Percentiles rank a stretch among this genome's conserved stretches.
phyloP scores from a whole-genome alignment of 1,140 invertebrate genomes.

The Pseudomyrmex gracilis region DNA sequence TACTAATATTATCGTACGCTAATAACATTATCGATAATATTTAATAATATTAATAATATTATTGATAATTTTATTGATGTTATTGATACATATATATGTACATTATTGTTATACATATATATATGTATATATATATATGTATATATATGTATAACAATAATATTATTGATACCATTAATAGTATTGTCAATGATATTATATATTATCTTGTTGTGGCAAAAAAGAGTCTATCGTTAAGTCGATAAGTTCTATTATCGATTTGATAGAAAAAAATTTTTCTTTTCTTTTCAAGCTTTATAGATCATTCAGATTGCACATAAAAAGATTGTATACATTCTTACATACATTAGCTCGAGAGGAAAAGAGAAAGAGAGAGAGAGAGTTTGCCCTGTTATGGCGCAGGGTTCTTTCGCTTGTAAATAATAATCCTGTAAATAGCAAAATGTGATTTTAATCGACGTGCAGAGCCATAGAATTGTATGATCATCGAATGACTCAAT shows the following conservation, averaged over 20 bases:
- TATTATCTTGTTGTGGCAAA: too few species aligned
- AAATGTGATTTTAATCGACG: slow-evolving; percentile 84
- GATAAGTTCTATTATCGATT: slow-evolving; percentile 8
- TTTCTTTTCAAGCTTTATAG: too few species aligned
- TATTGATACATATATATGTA: too few species aligned
- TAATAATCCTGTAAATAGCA: slow-evolving; percentile 83
- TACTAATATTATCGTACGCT: background rate
- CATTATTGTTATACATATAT: too few species aligned
- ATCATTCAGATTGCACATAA: background rate
- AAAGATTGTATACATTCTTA: background rate
- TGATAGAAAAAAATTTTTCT: background rate
- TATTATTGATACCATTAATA: too few species aligned
- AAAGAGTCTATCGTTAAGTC: background rate
- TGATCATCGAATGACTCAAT: slow-evolving; percentile 80
- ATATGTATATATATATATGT: too few species aligned
- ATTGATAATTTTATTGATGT: background rate
- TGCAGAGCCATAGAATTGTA: slow-evolving; percentile 80
- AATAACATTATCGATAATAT: background rate
- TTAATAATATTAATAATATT: background rate
- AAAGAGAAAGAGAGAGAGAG: too few species aligned
- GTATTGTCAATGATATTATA: too few species aligned
- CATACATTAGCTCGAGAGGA: background rate
- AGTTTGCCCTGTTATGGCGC: slow-evolving; percentile 9
- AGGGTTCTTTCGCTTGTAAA: slow-evolving; percentile 75
- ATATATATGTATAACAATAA: too few species aligned